Evolutionary conservation across 2,113 vertebrate species (phyloP).

Genomic region (Irena cyanogastra): DNA sequence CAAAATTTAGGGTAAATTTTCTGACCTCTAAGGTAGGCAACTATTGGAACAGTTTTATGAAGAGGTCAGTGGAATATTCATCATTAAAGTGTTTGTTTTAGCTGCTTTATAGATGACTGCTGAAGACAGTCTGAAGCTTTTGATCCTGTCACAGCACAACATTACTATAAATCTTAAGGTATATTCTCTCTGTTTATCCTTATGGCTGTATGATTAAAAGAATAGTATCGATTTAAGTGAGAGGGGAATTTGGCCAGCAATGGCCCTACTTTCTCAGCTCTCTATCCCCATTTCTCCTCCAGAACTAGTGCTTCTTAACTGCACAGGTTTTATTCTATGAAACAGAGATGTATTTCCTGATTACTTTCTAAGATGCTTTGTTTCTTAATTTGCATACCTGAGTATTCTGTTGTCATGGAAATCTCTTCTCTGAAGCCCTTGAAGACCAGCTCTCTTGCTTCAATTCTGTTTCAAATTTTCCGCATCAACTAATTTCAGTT

Average conservation of each 20-base stretch:
- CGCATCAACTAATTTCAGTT: constrained; percentile 24
- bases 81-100: background rate
- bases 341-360: constrained; percentile 57
- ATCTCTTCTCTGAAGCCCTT: constrained; percentile 65
- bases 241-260: background rate
- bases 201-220: background rate
- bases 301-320: background rate
- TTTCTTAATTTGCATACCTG: constrained; percentile 73
- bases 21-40: background rate
- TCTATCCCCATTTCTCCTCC: background rate
- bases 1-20: background rate
- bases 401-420: constrained; percentile 77
- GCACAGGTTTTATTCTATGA: constrained; percentile 34
- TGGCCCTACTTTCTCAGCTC: background rate
- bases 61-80: background rate
- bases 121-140: background rate
- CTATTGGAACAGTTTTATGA: background rate
- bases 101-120: background rate
- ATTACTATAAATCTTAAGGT: background rate
- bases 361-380: constrained; percentile 67
- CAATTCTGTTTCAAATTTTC: constrained; percentile 47
- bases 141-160: background rate
- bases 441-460: constrained; percentile 60
- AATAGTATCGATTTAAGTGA: background rate
- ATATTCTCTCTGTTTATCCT: background rate